These are phyloP conservation scores for Simalia tracyae DNA, from an alignment of 2,797 vertebrate species.

Conservation along the genomic window DNA sequence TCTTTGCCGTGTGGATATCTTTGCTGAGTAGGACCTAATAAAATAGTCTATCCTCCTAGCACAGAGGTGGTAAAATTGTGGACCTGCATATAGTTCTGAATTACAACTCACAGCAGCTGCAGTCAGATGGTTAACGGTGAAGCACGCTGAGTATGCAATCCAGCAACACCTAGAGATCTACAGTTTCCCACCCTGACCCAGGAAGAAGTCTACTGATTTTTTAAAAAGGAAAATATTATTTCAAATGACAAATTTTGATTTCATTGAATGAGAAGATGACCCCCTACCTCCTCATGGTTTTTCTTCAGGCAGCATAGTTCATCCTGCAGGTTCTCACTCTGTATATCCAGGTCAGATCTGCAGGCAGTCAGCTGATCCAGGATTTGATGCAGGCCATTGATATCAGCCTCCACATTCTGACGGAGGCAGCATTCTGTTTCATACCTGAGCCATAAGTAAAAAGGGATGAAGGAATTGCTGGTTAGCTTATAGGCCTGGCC, in stretches of 20 bases:
- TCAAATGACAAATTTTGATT: not conserved
- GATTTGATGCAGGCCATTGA: conserved; percentile 66
- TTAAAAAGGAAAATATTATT: not conserved
- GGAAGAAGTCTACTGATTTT: not conserved
- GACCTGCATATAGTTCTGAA: not conserved
- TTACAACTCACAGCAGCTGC: not conserved
- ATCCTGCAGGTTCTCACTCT: conserved; percentile 72
- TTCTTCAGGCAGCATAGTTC: conserved; percentile 74
- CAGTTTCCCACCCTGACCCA: not conserved
- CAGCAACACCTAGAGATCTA: not conserved
- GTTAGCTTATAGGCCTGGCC: not conserved
- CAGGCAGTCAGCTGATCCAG: conserved; percentile 73
- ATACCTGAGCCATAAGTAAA: conserved; percentile 56
- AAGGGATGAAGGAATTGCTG: not conserved
- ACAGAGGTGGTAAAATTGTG: not conserved
- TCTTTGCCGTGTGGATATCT: not conserved
- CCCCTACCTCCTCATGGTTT: conserved; percentile 72
- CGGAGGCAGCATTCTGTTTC: conserved; percentile 70
- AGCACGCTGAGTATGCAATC: not conserved
- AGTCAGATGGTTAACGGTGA: not conserved
- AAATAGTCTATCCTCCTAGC: not conserved
- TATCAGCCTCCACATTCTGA: conserved; percentile 70
- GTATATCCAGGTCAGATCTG: conserved; percentile 71
- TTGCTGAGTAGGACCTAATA: not conserved
- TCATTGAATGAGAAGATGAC: not conserved